A percentile compares a stretch with the other conserved stretches of the same genome.
Evolutionary conservation across 2,888 invertebrate genomes (phyloP).

Genomic region (Caenorhabditis panamensis): DNA sequence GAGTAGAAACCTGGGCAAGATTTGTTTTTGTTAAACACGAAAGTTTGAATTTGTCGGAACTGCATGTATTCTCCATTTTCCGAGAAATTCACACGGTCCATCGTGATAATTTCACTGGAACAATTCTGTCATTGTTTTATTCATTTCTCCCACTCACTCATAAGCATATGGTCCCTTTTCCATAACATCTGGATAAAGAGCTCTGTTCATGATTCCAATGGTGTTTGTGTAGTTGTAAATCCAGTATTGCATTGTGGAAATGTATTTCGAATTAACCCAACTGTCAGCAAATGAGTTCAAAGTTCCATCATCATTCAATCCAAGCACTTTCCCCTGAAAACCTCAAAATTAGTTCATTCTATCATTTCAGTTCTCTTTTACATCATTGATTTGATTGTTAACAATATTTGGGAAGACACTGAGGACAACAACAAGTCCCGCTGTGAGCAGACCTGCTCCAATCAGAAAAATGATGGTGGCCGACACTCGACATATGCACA

Average conservation of each 20-base stretch:
- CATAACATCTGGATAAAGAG: conserved; percentile 69
- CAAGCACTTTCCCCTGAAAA: conserved; percentile 69
- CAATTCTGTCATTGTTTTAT: too few relatives aligned
- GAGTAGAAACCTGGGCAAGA: conserved; percentile 57
- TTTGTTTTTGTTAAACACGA: conserved; percentile 65
- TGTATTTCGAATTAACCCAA: conserved; percentile 67
- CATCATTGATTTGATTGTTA: conserved; percentile 64
- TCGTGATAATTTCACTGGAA: conserved; percentile 67
- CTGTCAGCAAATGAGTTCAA: conserved; percentile 68
- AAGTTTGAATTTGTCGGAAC: conserved; percentile 64
- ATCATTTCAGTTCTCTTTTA: conserved; percentile 8
- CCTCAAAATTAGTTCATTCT: neutral
- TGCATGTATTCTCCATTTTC: conserved; percentile 65
- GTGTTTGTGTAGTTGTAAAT: conserved; percentile 72
- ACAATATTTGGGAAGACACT: conserved; percentile 66
- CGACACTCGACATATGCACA: conserved; percentile 47
- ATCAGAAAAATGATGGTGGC: conserved; percentile 60
- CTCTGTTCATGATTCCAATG: conserved; percentile 72
- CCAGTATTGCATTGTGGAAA: conserved; percentile 67
- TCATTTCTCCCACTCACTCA: conserved; percentile 56
- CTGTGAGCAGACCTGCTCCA: conserved; percentile 64
- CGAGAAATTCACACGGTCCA: conserved; percentile 58
- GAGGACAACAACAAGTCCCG: conserved; percentile 71
- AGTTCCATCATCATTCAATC: conserved; percentile 69
- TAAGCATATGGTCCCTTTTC: conserved; percentile 75